Evolutionary conservation across 2,888 invertebrate genomes (phyloP).

Genomic region (Drosophila peninsularis): DNA sequence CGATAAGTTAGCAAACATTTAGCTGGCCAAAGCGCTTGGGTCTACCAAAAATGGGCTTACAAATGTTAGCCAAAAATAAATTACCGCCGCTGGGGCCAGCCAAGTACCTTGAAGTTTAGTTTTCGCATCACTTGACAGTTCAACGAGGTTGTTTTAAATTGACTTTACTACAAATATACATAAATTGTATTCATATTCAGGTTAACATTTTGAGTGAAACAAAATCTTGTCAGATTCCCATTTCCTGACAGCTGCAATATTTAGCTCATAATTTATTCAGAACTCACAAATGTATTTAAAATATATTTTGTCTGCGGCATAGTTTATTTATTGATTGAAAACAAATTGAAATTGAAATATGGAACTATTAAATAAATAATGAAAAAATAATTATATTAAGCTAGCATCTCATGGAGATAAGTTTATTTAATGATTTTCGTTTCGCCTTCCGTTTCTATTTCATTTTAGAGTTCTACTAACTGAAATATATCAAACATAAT

Average conservation of each 20-base stretch:
- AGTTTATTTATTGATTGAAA: conserved; percentile 2
- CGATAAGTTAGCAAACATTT: conserved; percentile 6
- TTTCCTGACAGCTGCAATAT: neutral
- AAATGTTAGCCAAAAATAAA: neutral
- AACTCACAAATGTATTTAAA: neutral
- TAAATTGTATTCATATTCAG: too few species aligned
- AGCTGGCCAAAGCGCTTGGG: neutral
- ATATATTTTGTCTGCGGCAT: neutral
- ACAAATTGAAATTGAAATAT: neutral
- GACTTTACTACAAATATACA: neutral
- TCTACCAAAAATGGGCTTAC: neutral
- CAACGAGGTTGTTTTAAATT: neutral
- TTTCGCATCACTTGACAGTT: neutral
- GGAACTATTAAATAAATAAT: neutral
- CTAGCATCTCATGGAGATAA: neutral
- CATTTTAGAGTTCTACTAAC: neutral
- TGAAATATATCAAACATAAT: conserved; percentile 1
- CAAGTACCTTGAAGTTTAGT: neutral
- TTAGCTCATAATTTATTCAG: neutral
- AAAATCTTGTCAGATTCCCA: neutral
- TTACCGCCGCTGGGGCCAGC: neutral
- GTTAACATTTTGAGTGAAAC: neutral
- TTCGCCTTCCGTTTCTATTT: neutral
- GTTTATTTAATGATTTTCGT: neutral
- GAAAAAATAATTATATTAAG: neutral